A percentile compares a stretch with the other conserved stretches of the same genome.
These are phyloP conservation scores for Rutilus rutilus DNA, from an alignment of 2,113 vertebrate species.

Conservation along the genomic window DNA sequence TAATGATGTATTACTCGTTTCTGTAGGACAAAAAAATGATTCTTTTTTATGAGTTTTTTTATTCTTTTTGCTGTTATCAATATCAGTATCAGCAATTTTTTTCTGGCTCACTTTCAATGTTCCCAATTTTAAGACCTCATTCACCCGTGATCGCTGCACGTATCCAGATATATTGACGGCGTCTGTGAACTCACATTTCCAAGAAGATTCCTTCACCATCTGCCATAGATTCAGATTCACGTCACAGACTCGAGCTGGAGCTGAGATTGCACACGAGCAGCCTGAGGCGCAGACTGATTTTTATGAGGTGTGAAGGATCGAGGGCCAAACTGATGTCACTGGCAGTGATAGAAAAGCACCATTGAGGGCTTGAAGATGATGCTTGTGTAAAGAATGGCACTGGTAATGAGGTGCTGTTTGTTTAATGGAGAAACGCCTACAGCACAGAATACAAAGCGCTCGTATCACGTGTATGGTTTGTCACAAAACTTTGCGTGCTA, in stretches of 20 bases:
- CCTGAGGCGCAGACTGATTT: constrained; percentile 7
- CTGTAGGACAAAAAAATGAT: no score
- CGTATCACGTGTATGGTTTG: background rate
- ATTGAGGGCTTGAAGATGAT: background rate
- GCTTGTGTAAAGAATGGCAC: no score
- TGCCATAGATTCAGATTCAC: constrained; percentile 25
- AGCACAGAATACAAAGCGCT: constrained; percentile 1
- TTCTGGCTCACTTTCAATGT: no score
- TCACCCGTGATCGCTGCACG: background rate
- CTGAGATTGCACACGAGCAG: background rate
- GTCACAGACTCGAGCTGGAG: constrained; percentile 3
- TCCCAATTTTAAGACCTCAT: background rate
- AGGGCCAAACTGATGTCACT: constrained; percentile 23
- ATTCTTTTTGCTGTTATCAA: no score
- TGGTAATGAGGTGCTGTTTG: constrained; percentile 14
- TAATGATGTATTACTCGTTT: no score
- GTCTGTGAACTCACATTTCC: background rate
- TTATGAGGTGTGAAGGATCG: constrained; percentile 28
- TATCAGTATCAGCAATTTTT: no score
- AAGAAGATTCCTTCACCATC: background rate
- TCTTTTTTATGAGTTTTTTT: no score
- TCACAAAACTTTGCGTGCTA: background rate
- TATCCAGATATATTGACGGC: background rate
- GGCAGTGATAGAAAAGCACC: constrained; percentile 20
- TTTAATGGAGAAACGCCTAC: background rate